Conservation (phyloP, 2,113 vertebrate genomes). For the Ammodytes dubius region DNA sequence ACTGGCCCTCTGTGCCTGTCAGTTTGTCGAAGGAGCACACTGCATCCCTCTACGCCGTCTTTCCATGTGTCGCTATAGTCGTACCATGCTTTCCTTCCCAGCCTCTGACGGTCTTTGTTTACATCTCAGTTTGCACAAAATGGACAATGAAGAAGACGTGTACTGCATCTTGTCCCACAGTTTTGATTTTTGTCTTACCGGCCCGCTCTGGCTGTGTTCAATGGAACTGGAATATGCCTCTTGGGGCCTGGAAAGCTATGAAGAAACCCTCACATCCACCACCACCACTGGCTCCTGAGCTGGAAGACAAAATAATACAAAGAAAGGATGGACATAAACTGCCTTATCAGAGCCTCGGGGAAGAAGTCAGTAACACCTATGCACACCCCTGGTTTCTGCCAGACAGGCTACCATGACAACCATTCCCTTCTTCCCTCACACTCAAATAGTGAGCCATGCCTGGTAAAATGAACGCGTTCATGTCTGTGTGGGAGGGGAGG, state of each 20-base stretch:
- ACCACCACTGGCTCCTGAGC: conserved; percentile 24
- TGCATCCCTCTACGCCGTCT: conserved; percentile 32
- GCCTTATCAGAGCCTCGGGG: conserved; percentile 62
- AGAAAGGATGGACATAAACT: conserved; percentile 31
- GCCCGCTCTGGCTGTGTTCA: not conserved
- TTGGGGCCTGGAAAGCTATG: conserved; percentile 11
- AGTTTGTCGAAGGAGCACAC: conserved; percentile 72
- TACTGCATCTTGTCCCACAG: conserved; percentile 13
- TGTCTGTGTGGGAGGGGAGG: conserved; percentile 55
- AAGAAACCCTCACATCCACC: conserved; percentile 28
- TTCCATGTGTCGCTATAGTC: conserved; percentile 43
- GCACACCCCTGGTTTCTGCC: conserved; percentile 78
- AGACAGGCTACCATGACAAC: conserved; percentile 51
- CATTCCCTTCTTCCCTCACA: conserved; percentile 23
- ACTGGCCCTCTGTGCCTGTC: conserved; percentile 69
- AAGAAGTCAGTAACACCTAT: conserved; percentile 71
- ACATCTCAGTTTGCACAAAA: conserved; percentile 82
- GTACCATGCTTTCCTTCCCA: conserved; percentile 33
- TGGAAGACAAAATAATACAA: not conserved
- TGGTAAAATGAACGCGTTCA: conserved; percentile 78
- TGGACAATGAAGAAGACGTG: conserved; percentile 58
- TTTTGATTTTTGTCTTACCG: conserved; percentile 29
- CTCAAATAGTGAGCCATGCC: conserved; percentile 89
- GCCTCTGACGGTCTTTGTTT: conserved; percentile 71
- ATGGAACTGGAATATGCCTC: conserved; percentile 26